Base-by-base conservation (phyloP, 2,113 vertebrate genomes). In the Thryonomys swinderianus region DNA sequence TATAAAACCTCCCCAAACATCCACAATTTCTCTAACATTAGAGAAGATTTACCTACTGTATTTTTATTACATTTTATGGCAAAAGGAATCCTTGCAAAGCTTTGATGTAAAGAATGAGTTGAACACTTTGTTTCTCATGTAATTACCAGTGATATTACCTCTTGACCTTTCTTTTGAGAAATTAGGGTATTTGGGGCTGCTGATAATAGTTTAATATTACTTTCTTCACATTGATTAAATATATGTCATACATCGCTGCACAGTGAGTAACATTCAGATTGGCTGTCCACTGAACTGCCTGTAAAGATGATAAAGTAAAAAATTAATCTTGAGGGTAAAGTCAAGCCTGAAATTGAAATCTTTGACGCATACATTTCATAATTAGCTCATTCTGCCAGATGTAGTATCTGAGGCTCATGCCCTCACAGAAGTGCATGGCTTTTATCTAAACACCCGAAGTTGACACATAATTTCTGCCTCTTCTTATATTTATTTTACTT, bases 311-410 rank as follows among this genome's bases (percentile, higher is more conserved):
- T 98, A 98, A 98, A 98, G 98, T 98, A 98, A 98, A 98, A 98
- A 98, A 98, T 98, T 98, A 98, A 98, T 98, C 98, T 98, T 97
- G 97, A 98, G 98, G 98, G 98, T 98, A 99, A 98, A 99, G 98
- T 98, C 98, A 99, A 98, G 98, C 99, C 98, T 99, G 99, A 99
- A 99, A 99, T 99, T 99, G 98, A 98, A 99, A 98, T 99, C 98
- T 98, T 98, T 98, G 99, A 99, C 98, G 98, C 99, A 99, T 98
- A 98, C 98, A 98, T 98, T 98, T 99, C 95, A 98, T 98, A 99
- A 99, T 99, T 99, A 98, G 98, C 97, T 98, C 98, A 98, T 97
- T 98, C 98, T 98, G 81, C 95, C 98, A 97, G 96, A 98, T 97
- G 96, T 98, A 98, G 98, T 98, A 98, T 98, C 97, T 97, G 98